Evolutionary conservation across 2,797 vertebrate species (phyloP).

Genomic region (Erethizon dorsatum): DNA sequence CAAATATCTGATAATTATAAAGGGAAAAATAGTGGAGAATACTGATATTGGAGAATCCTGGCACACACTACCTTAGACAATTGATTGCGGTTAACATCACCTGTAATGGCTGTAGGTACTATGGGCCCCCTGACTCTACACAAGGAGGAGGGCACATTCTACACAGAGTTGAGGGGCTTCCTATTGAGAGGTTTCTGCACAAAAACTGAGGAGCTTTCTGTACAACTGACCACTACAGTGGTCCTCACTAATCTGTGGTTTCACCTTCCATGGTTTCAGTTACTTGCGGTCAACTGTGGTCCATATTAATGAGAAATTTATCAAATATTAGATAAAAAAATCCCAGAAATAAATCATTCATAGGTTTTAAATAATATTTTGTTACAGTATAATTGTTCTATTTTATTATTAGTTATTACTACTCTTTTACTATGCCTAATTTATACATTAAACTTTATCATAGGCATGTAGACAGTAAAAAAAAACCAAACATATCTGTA

Average conservation of each 20-base stretch:
- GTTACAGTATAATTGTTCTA: background rate
- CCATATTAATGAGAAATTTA: background rate
- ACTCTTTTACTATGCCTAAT: background rate
- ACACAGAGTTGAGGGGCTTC: background rate
- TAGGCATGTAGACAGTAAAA: background rate
- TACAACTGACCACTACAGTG: accelerated
- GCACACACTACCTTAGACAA: background rate
- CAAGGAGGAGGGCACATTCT: background rate
- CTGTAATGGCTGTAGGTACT: background rate
- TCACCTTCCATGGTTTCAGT: background rate
- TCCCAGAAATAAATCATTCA: background rate
- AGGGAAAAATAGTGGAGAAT: background rate
- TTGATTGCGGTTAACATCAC: background rate
- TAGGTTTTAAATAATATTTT: background rate
- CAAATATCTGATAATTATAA: background rate
- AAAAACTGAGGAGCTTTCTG: background rate
- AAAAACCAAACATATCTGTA: too few relatives aligned
- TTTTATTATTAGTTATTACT: background rate
- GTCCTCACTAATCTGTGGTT: background rate
- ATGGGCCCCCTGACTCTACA: background rate
- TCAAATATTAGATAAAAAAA: background rate
- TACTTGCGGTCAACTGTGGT: background rate
- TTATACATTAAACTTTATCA: background rate
- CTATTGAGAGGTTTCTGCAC: background rate
- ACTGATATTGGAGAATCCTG: background rate